A percentile compares a stretch with the other conserved stretches of the same genome.
Evolutionary conservation across 2,797 vertebrate species (phyloP).

Genomic region (Poeciliopsis gracilis): DNA sequence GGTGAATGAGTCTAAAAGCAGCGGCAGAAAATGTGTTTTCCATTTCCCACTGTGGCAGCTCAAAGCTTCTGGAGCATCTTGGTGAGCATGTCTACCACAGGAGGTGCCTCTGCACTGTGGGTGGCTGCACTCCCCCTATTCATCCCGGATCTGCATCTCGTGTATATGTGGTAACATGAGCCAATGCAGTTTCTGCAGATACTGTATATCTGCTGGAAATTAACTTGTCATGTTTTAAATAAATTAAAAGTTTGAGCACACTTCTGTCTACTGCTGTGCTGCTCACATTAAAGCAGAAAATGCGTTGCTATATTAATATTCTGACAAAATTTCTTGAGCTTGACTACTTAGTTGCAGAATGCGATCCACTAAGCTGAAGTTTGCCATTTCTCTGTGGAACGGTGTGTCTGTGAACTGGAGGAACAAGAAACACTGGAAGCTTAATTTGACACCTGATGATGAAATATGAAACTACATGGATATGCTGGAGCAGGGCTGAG

Average conservation of each 20-base stretch:
- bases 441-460: not conserved
- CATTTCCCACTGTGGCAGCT: not conserved
- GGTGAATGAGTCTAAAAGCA: not conserved
- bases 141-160: conserved; percentile 34
- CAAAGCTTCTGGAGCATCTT: conserved; percentile 6
- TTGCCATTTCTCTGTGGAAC: not conserved
- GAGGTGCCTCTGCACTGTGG: not conserved
- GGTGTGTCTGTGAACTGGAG: not conserved
- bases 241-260: not conserved
- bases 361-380: not conserved
- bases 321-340: not conserved
- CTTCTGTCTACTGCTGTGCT: not conserved
- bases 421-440: not conserved
- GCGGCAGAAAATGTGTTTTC: not conserved
- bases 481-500: not conserved
- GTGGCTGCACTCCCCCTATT: not conserved
- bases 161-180: not conserved
- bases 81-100: conserved; percentile 22
- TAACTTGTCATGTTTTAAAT: not conserved
- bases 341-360: not conserved
- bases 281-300: not conserved
- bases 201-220: not conserved
- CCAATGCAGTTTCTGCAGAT: not conserved
- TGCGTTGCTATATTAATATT: not conserved
- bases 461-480: not conserved